phyloP scores from a whole-genome alignment of 2,888 invertebrate genomes.

The Bugula neritina region DNA sequence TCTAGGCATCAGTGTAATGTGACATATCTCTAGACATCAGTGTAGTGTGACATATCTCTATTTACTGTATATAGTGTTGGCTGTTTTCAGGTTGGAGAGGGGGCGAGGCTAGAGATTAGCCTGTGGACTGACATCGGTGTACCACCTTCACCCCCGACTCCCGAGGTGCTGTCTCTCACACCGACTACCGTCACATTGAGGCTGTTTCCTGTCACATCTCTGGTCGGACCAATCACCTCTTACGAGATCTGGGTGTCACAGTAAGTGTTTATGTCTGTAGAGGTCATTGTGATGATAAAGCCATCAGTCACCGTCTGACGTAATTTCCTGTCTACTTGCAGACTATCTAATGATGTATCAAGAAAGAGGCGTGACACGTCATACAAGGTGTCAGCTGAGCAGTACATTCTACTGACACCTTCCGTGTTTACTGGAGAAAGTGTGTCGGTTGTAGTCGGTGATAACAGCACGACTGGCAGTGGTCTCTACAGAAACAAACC shows the following conservation, averaged over 20 bases:
- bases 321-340: too few relatives aligned
- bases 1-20: too few relatives aligned
- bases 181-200: constrained; percentile 64
- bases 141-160: constrained; percentile 64
- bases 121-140: constrained; percentile 68
- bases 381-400: constrained; percentile 55
- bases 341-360: constrained; percentile 34
- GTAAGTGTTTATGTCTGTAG: constrained; percentile 57
- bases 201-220: constrained; percentile 65
- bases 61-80: too few relatives aligned
- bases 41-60: too few relatives aligned
- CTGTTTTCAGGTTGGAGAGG: constrained; percentile 56
- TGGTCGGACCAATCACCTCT: constrained; percentile 69
- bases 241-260: constrained; percentile 71
- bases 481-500: constrained; percentile 63
- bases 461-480: constrained; percentile 66
- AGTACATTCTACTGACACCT: constrained; percentile 70
- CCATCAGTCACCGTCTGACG: constrained; percentile 42
- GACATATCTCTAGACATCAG: too few relatives aligned
- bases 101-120: constrained; percentile 57
- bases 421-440: constrained; percentile 56
- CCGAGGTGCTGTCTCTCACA: constrained; percentile 62
- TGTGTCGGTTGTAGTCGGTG: constrained; percentile 64
- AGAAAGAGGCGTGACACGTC: constrained; percentile 52
- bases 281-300: not conserved